Evolutionary conservation across 30 jellyfish, hydroid and myxozoan genomes (phyloP).

Genomic region (Pseudorhiza aurosa): DNA sequence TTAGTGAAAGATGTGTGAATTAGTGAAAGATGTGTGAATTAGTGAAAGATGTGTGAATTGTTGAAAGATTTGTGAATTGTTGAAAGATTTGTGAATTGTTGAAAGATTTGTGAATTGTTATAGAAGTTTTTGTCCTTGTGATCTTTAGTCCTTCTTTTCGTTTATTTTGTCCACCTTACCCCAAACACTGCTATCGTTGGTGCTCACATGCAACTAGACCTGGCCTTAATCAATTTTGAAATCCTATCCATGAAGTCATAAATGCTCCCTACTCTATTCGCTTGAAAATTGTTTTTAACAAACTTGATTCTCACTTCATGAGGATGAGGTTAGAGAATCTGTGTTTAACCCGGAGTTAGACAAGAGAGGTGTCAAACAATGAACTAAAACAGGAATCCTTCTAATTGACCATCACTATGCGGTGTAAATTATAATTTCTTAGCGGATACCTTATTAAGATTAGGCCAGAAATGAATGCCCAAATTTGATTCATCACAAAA

Average conservation of each 20-base stretch:
- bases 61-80: too few species aligned
- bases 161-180: too few species aligned
- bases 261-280: background rate
- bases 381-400: constrained; percentile 58
- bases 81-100: too few species aligned
- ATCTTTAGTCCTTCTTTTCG: too few species aligned
- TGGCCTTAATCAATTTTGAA: too few species aligned
- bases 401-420: constrained; percentile 73
- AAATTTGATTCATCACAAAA: constrained; percentile 39
- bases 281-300: constrained; percentile 30
- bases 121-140: too few species aligned
- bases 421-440: constrained; percentile 69
- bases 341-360: constrained; percentile 18
- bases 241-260: background rate
- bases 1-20: too few species aligned
- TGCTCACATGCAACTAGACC: too few species aligned
- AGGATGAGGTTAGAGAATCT: constrained; percentile 42
- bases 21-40: too few species aligned
- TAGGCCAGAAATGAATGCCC: constrained; percentile 48
- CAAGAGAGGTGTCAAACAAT: constrained; percentile 68
- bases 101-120: too few species aligned
- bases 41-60: too few species aligned
- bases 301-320: constrained; percentile 21
- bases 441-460: constrained; percentile 71
- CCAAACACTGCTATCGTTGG: too few species aligned